Base-by-base conservation (phyloP, 2,113 vertebrate genomes). In the Barnardius zonarius region DNA sequence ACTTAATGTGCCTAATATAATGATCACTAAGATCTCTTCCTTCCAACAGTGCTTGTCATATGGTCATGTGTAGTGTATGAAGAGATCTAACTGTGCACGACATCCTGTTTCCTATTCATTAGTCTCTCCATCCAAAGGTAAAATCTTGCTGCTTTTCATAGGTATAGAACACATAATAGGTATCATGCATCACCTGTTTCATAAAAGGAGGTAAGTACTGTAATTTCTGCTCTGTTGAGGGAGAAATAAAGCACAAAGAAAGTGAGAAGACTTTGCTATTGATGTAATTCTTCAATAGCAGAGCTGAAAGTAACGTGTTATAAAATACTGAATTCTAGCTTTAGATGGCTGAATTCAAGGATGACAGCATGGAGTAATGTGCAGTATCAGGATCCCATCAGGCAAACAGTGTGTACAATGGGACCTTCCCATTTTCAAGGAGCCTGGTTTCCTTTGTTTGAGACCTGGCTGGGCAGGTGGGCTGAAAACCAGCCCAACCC, bases 161-260 rank as follows among this genome's bases (percentile, higher is more conserved):
- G 85, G 54, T 80, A 43, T 69, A 27, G 88, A 92, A 89, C 93
- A 73, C 70, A n/a, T 84, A 92, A 82, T 19, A 30, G 91, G 57
- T 61, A 82, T 86, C 91, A 63, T 84, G 67, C 70, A 87, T 95
- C 81, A 89, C 93, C 86, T 88, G 74, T 66, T 95, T 91, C 70
- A 59, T 49, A 86, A 79, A 94, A 87, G 72, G 41, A 89, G 66
- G 39, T 49, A 78, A 93, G 77, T 89, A 70, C 83, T 90, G 70
- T 84, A 73, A 91, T 95, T 96, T 93, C 92, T 84, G 44, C 81
- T 95, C 74, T 85, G 80, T 75, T 92, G 88, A 91, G 88, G 86
- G 88, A 88, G 95, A 95, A 91, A 91, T 87, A 94, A 93, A 95
- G 70, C 67, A 86, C 41, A 83, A 30, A 79, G 85, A 59, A 67